Evolutionary conservation across 2,113 vertebrate species (phyloP).

Genomic region (Blennius ocellaris): DNA sequence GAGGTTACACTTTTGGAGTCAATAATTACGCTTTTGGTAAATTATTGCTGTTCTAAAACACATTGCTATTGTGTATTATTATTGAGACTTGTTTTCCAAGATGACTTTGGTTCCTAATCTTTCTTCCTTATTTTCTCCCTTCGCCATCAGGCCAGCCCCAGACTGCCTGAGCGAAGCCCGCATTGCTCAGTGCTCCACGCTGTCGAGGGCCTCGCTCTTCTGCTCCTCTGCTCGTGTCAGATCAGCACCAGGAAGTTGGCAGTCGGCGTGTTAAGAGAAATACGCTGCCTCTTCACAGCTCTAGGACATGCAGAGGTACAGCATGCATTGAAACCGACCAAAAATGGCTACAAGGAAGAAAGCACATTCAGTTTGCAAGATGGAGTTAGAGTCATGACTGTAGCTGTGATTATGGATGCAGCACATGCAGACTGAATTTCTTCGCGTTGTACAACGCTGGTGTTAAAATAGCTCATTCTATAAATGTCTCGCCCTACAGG

Average conservation of each 20-base stretch:
- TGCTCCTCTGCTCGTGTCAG: constrained; percentile 96
- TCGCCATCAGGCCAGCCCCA: constrained; percentile 86
- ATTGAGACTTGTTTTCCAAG: too few relatives aligned
- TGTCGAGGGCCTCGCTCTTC: constrained; percentile 94
- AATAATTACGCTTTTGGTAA: not conserved
- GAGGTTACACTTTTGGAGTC: too few relatives aligned
- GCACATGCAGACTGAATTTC: not conserved
- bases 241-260: constrained; percentile 95
- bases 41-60: not conserved
- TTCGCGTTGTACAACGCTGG: constrained; percentile 38
- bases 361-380: not conserved
- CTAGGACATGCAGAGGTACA: constrained; percentile 95
- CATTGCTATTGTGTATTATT: not conserved
- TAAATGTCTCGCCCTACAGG: constrained; percentile 80
- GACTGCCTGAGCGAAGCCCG: constrained; percentile 87
- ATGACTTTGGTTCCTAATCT: not conserved
- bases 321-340: too few relatives aligned
- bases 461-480: constrained; percentile 62
- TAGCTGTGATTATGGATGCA: constrained; percentile 31
- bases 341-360: not conserved
- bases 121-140: constrained; percentile 36
- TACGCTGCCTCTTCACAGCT: constrained; percentile 91
- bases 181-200: constrained; percentile 94
- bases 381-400: constrained; percentile 13
- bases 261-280: constrained; percentile 93